Evolutionary conservation across 2,797 vertebrate species (phyloP).

Genomic region (Rhabdomys pumilio): DNA sequence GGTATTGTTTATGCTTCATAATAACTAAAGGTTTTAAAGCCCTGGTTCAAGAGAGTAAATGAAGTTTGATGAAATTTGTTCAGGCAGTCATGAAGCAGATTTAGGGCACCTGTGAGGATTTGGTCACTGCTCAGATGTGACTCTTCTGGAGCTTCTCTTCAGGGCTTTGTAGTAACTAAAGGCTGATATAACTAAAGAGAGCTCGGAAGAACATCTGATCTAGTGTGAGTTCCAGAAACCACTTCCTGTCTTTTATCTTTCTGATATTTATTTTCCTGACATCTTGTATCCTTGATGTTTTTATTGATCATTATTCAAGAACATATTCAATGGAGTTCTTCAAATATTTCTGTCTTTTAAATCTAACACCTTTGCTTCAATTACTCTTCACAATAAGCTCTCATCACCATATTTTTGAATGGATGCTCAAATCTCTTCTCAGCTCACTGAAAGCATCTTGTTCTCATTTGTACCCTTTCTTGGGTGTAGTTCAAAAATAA

Average conservation of each 20-base stretch:
- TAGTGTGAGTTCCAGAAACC: neutral
- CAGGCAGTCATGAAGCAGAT: neutral
- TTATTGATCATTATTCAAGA: neutral
- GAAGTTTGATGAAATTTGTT: neutral
- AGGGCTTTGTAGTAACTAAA: neutral
- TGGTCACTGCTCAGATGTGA: neutral
- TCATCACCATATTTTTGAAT: neutral
- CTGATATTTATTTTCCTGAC: neutral
- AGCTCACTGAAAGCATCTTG: fast-evolving
- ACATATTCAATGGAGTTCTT: neutral
- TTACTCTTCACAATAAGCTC: neutral
- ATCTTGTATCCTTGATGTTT: neutral
- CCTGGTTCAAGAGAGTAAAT: neutral
- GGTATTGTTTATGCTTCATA: neutral
- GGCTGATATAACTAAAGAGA: neutral
- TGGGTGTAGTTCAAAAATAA: neutral
- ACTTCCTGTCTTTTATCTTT: neutral
- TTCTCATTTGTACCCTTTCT: neutral
- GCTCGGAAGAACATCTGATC: neutral
- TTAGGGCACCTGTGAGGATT: neutral
- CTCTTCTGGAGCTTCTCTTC: neutral
- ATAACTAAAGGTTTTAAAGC: neutral
- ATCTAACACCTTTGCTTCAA: neutral
- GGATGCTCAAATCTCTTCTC: neutral
- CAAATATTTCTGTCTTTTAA: neutral